Conservation (phyloP, 2,888 invertebrate genomes). For the Osmoderma eremita region DNA sequence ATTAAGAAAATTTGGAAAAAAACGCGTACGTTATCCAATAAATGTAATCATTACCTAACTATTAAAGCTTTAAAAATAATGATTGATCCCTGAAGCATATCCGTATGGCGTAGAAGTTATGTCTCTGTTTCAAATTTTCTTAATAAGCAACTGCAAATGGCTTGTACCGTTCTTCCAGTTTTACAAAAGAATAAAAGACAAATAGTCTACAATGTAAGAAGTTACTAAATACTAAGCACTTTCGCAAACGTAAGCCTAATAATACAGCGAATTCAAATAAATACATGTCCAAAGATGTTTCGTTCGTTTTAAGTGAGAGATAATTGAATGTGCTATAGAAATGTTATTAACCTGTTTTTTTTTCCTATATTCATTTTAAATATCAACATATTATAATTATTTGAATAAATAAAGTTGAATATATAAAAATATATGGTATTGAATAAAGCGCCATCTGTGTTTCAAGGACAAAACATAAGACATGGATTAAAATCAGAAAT, state of each 20-base stretch:
- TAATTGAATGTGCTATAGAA: slow-evolving; percentile 19
- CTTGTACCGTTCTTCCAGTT: slow-evolving; percentile 58
- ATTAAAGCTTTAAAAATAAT: neutral
- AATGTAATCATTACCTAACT: neutral
- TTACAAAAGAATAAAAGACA: slow-evolving; percentile 40
- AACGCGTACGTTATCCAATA: neutral
- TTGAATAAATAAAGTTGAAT: too few relatives aligned
- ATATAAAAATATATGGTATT: too few relatives aligned
- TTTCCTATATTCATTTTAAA: too few relatives aligned
- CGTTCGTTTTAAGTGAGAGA: slow-evolving; percentile 14
- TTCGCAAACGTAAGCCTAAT: slow-evolving; percentile 45
- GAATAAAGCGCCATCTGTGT: too few relatives aligned
- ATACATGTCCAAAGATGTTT: slow-evolving; percentile 43
- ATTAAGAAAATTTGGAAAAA: slow-evolving; percentile 31
- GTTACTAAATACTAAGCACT: slow-evolving; percentile 41
- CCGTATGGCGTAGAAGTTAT: neutral
- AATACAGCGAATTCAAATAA: slow-evolving; percentile 45
- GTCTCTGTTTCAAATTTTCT: slow-evolving; percentile 30
- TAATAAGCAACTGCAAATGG: slow-evolving; percentile 44
- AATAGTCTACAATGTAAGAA: slow-evolving; percentile 35
- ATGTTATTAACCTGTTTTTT: too few relatives aligned
- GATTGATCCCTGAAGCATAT: neutral
- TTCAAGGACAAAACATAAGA: too few relatives aligned
- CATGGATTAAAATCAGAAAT: too few relatives aligned
- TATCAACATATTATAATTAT: too few relatives aligned